These are phyloP conservation scores for Drosophila micromelanica DNA, from an alignment of 1,140 invertebrate genomes.

Conservation along the genomic window DNA sequence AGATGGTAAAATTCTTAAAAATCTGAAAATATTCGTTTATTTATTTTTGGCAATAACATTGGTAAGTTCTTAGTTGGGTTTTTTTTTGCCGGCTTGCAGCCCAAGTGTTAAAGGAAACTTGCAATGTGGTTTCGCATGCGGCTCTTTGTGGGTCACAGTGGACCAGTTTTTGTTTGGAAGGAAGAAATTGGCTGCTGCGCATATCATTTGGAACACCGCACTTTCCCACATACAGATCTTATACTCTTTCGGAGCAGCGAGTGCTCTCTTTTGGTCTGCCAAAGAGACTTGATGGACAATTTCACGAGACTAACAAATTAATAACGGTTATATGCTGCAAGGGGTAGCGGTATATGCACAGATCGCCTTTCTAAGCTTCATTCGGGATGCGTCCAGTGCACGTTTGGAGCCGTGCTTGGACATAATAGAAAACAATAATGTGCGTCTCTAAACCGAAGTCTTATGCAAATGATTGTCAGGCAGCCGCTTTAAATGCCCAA, in stretches of 20 bases:
- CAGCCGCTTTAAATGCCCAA: conserved; percentile 52
- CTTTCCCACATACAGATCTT: conserved; percentile 28
- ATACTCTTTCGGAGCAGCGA: conserved; percentile 2
- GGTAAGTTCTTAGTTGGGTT: neutral
- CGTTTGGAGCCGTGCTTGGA: conserved; percentile 52
- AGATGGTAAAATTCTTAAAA: neutral
- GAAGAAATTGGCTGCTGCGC: conserved; percentile 68
- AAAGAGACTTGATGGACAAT: conserved; percentile 20
- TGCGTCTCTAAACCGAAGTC: conserved; percentile 42
- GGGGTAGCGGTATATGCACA: conserved; percentile 20
- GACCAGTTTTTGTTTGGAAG: conserved; percentile 69
- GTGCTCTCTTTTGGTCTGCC: neutral
- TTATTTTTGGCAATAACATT: neutral
- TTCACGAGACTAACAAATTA: conserved; percentile 34
- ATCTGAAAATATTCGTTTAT: too few relatives aligned
- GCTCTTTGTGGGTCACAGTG: conserved; percentile 70
- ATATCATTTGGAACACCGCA: conserved; percentile 55
- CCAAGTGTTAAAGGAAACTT: conserved; percentile 42
- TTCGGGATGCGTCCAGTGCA: conserved; percentile 21
- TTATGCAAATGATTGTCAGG: conserved; percentile 65
- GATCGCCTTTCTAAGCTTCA: conserved; percentile 45
- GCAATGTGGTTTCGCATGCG: conserved; percentile 22
- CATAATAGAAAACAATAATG: conserved; percentile 41
- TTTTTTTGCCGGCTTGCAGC: conserved; percentile 4
- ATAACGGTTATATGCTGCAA: conserved; percentile 46